These are phyloP conservation scores for Zaprionus ghesquierei DNA, from an alignment of 1,140 invertebrate species.

Conservation along the genomic window DNA sequence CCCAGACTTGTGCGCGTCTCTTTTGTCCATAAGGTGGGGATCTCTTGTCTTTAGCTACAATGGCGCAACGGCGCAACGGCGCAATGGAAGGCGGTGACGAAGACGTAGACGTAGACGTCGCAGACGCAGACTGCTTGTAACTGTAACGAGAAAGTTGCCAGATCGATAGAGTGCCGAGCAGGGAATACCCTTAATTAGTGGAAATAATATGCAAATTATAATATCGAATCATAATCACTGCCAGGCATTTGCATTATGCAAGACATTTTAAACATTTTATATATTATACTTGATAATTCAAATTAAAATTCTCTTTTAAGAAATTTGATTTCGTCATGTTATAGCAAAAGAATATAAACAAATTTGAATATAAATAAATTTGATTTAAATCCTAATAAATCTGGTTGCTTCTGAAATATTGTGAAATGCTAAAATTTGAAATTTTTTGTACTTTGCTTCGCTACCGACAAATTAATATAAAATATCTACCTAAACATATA, in stretches of 20 bases:
- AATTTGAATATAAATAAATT: not conserved
- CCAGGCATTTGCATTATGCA: not conserved
- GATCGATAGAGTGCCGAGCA: not conserved
- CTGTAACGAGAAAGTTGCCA: not conserved
- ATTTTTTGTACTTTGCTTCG: not conserved
- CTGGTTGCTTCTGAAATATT: not conserved
- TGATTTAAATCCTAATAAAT: not conserved
- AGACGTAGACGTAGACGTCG: not conserved
- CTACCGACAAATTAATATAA: not conserved
- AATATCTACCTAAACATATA: not conserved
- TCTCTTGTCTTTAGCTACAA: not conserved
- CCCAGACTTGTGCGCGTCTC: constrained; percentile 46
- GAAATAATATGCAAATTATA: not conserved
- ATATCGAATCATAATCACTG: not conserved
- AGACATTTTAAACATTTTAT: not conserved
- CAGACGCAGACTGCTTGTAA: constrained; percentile 41
- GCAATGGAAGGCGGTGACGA: not conserved
- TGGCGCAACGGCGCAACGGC: too few relatives aligned
- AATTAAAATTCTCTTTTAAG: not conserved
- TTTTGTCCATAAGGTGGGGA: constrained; percentile 33
- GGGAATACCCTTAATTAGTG: not conserved
- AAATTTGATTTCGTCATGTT: not conserved
- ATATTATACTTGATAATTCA: not conserved
- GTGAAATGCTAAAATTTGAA: not conserved
- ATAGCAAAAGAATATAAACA: not conserved